A percentile compares a stretch with the other conserved stretches of the same genome.
These are phyloP conservation scores for Ctenopoma kingsleyae DNA, from an alignment of 2,797 vertebrate genomes.

Conservation along the genomic window DNA sequence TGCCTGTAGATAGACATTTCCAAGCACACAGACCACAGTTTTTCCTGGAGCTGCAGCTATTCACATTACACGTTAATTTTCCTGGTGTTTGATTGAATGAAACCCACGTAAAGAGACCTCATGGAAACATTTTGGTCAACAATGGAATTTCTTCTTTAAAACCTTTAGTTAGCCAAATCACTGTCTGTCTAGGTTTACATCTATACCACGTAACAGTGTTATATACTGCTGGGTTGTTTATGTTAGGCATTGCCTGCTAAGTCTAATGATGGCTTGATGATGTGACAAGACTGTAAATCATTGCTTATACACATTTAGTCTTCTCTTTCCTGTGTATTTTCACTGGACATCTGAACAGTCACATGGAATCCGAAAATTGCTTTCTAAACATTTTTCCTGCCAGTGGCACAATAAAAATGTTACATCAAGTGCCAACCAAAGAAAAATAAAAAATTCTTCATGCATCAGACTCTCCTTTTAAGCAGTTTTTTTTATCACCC, in stretches of 20 bases:
- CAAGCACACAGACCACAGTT: constrained; percentile 16
- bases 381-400: constrained; percentile 20
- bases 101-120: constrained; percentile 20
- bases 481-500: constrained; percentile 19
- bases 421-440: constrained; percentile 8
- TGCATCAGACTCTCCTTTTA: background rate
- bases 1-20: constrained; percentile 35
- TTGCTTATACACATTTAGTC: constrained; percentile 29
- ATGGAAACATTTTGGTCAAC: constrained; percentile 25
- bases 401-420: background rate
- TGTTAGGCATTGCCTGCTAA: constrained; percentile 15
- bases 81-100: constrained; percentile 45
- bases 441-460: background rate
- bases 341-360: constrained; percentile 37
- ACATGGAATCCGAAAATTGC: constrained; percentile 1
- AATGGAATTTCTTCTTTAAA: too few relatives aligned
- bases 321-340: constrained; percentile 39
- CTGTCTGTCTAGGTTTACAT: constrained; percentile 44
- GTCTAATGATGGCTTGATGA: constrained; percentile 60
- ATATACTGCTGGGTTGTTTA: constrained; percentile 47
- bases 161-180: constrained; percentile 35
- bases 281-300: constrained; percentile 60
- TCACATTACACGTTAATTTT: constrained; percentile 47
- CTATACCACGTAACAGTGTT: constrained; percentile 24
- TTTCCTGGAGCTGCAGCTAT: constrained; percentile 45